Evolutionary conservation across 1,140 invertebrate genomes (phyloP).

Genomic region (Spodoptera frugiperda): DNA sequence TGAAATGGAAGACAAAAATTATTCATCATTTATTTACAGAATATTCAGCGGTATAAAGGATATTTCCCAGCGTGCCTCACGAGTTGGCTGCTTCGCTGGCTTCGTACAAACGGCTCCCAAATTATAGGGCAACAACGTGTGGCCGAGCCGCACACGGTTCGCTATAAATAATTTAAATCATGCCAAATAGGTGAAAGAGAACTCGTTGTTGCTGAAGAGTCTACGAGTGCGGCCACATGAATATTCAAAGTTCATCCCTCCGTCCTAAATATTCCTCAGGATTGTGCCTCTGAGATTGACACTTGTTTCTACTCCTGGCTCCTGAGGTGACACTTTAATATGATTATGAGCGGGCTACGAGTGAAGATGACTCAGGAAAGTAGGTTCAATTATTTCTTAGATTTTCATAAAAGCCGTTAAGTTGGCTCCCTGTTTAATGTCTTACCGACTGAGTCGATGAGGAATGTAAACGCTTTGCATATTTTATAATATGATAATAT

Average conservation of each 20-base stretch:
- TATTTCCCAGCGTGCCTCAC: constrained; percentile 22
- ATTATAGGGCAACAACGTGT: constrained; percentile 8
- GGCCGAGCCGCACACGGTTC: constrained; percentile 5
- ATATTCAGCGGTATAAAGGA: constrained; percentile 20
- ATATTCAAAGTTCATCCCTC: constrained; percentile 64
- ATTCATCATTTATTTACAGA: background rate
- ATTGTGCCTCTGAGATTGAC: constrained; percentile 49
- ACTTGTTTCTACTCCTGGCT: constrained; percentile 41
- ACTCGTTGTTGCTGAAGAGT: constrained; percentile 45
- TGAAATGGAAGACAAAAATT: background rate
- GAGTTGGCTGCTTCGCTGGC: constrained; percentile 11
- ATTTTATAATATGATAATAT: constrained; percentile 3
- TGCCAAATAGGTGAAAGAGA: constrained; percentile 50
- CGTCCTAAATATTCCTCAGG: constrained; percentile 53
- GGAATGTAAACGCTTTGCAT: background rate
- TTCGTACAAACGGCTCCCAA: constrained; percentile 30
- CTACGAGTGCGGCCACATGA: constrained; percentile 58
- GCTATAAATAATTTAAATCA: constrained; percentile 54
- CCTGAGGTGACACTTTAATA: constrained; percentile 43
- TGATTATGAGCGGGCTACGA: constrained; percentile 22
- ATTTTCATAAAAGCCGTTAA: constrained; percentile 32
- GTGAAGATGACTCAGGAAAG: constrained; percentile 21
- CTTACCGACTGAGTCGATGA: background rate
- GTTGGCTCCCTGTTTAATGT: background rate
- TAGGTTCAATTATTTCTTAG: constrained; percentile 4